Conservation (phyloP, 2,888 invertebrate genomes). For the Macrophya annulata region DNA sequence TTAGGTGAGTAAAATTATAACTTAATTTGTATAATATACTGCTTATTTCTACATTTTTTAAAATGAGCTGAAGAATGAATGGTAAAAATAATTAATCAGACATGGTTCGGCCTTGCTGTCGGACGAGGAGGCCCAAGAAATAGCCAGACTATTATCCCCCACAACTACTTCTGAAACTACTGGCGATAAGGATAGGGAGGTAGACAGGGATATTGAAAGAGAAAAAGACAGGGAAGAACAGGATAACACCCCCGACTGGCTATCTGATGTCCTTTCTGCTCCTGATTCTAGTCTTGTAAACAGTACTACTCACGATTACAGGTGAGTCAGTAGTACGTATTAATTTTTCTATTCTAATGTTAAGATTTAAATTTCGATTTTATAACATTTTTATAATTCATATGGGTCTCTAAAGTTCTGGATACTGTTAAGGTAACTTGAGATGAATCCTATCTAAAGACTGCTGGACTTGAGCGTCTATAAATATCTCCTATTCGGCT, state of each 20-base stretch:
- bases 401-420: conserved; percentile 49
- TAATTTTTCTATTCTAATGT: conserved; percentile 62
- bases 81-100: conserved; percentile 79
- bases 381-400: conserved; percentile 41
- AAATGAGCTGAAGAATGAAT: conserved; percentile 58
- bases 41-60: conserved; percentile 38
- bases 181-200: conserved; percentile 75
- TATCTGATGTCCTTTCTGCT: conserved; percentile 83
- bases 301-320: conserved; percentile 77
- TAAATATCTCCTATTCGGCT: conserved; percentile 45
- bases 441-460: conserved; percentile 46
- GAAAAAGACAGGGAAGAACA: conserved; percentile 79
- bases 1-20: conserved; percentile 84
- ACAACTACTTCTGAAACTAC: conserved; percentile 66
- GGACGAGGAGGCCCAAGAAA: conserved; percentile 95
- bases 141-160: conserved; percentile 89
- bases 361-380: conserved; percentile 60
- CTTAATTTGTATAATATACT: conserved; percentile 40
- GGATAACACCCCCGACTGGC: conserved; percentile 81
- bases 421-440: conserved; percentile 49
- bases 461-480: conserved; percentile 39
- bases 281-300: conserved; percentile 78
- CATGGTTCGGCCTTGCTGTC: conserved; percentile 89
- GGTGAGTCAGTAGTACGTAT: conserved; percentile 68
- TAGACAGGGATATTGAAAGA: conserved; percentile 81